phyloP scores from a whole-genome alignment of 2,113 vertebrate species.

The Bubo scandiacus region DNA sequence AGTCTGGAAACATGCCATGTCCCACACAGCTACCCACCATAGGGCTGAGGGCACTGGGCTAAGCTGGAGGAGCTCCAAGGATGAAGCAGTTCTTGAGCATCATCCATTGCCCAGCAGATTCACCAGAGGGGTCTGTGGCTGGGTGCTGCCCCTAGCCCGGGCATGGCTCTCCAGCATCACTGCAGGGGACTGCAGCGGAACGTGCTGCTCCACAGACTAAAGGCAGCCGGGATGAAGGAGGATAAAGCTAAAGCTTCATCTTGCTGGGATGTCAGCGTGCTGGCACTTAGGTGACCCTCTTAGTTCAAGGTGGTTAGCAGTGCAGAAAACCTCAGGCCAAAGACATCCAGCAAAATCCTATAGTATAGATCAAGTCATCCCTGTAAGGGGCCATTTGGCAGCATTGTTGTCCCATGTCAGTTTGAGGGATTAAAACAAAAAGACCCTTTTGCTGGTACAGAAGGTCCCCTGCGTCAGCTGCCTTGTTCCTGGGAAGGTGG shows the following conservation, averaged over 20 bases:
- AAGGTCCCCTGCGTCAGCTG: accelerated
- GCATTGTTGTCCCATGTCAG: background rate
- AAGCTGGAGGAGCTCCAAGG: background rate
- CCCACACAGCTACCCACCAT: background rate
- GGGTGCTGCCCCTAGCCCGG: background rate
- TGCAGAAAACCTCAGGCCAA: background rate
- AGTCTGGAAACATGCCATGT: background rate
- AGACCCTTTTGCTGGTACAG: background rate
- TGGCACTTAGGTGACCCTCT: background rate
- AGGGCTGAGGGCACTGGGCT: no score
- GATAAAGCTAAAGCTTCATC: background rate
- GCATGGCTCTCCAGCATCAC: background rate
- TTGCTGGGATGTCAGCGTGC: background rate
- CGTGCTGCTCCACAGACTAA: accelerated
- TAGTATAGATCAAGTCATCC: background rate
- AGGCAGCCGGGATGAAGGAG: background rate
- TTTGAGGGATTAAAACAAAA: background rate
- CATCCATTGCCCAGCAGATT: accelerated
- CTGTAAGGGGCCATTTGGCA: background rate
- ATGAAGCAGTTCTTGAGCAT: background rate
- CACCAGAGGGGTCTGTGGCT: background rate
- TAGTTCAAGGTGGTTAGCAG: background rate
- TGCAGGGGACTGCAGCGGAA: background rate
- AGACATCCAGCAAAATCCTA: background rate
- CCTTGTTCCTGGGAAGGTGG: background rate